phyloP scores from a whole-genome alignment of 2,113 vertebrate genomes.

The Oostethus manadensis region DNA sequence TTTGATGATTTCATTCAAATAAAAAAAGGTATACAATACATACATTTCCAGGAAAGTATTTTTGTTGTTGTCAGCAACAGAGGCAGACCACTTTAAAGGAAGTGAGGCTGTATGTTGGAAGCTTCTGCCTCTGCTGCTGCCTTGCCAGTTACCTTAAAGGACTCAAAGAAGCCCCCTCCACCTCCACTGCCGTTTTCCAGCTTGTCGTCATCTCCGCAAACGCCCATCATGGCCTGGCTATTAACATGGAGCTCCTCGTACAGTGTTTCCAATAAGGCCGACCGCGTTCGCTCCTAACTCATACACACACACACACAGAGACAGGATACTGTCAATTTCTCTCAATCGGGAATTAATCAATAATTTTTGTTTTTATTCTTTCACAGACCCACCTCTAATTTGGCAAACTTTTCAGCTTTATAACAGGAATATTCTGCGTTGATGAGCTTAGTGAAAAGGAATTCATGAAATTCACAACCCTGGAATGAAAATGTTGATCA shows the following conservation, averaged over 20 bases:
- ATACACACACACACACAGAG: constrained; percentile 1
- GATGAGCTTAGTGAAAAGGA: constrained; percentile 93
- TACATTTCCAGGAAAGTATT: background rate
- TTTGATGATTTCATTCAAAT: constrained; percentile 1
- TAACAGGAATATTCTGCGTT: constrained; percentile 95
- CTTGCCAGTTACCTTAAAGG: constrained; percentile 84
- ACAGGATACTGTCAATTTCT: background rate
- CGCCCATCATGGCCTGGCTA: constrained; percentile 93
- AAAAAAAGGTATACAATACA: background rate
- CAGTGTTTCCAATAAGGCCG: constrained; percentile 86
- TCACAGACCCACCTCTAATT: constrained; percentile 80
- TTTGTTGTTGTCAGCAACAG: background rate
- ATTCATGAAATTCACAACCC: constrained; percentile 92
- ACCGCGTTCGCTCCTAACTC: constrained; percentile 82
- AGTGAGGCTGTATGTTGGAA: constrained; percentile 7
- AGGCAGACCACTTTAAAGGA: constrained; percentile 6
- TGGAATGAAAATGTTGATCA: constrained; percentile 39
- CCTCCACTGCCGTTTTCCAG: constrained; percentile 85
- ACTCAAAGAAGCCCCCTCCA: constrained; percentile 89
- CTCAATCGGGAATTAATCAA: background rate
- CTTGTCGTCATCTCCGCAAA: constrained; percentile 86
- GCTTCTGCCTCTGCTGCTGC: constrained; percentile 8
- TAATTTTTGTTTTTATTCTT: background rate
- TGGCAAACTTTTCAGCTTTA: constrained; percentile 94
- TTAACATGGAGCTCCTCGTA: constrained; percentile 88